phyloP scores from a whole-genome alignment of 2,113 vertebrate species.

The Clinocottus analis region DNA sequence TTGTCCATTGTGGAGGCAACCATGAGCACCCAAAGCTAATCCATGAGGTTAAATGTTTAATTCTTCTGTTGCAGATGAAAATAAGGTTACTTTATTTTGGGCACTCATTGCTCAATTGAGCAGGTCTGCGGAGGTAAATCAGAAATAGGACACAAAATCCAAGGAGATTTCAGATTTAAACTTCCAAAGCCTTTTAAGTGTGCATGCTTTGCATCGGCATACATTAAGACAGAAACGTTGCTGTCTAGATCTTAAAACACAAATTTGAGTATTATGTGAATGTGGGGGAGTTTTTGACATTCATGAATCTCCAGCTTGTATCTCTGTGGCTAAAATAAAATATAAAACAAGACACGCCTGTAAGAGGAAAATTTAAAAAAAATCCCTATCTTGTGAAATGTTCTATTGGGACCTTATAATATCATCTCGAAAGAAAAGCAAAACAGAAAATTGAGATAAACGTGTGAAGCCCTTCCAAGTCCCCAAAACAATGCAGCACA shows the following conservation, averaged over 20 bases:
- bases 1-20: too few species aligned
- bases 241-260: constrained; percentile 25
- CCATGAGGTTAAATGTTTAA: not conserved
- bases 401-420: constrained; percentile 7
- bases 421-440: not conserved
- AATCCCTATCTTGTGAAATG: not conserved
- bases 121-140: constrained; percentile 39
- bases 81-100: too few species aligned
- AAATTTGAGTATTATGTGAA: constrained; percentile 33
- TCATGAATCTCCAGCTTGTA: constrained; percentile 13
- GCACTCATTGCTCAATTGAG: constrained; percentile 29
- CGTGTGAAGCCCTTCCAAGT: constrained; percentile 3
- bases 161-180: constrained; percentile 36
- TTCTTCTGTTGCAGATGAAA: too few species aligned
- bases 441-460: constrained; percentile 2
- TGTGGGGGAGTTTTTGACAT: not conserved
- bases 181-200: constrained; percentile 23
- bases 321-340: constrained; percentile 22
- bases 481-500: constrained; percentile 20
- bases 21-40: too few species aligned
- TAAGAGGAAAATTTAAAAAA: not conserved
- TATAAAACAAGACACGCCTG: not conserved
- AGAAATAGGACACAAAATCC: constrained; percentile 34
- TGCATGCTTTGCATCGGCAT: constrained; percentile 14
- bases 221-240: constrained; percentile 26